Conservation (phyloP, 2,797 vertebrate species). For the Lepus oiostolus region DNA sequence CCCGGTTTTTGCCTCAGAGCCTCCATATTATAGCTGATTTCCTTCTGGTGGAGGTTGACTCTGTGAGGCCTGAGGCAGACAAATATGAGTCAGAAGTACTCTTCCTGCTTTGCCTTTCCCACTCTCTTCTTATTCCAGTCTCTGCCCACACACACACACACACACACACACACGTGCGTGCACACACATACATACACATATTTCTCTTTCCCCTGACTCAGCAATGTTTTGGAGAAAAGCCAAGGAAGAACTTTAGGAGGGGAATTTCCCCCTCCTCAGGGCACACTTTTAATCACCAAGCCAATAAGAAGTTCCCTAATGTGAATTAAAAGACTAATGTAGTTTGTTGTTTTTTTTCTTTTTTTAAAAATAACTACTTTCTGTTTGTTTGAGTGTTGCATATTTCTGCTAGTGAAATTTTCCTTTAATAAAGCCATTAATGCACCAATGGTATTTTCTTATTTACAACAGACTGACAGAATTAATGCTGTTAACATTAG, state of each 20-base stretch:
- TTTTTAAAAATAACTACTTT: slow-evolving; percentile 35
- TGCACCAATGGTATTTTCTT: slow-evolving; percentile 75
- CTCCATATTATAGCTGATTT: slow-evolving; percentile 46
- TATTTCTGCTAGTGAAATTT: slow-evolving; percentile 77
- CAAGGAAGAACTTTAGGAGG: slow-evolving; percentile 53
- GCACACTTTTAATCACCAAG: slow-evolving; percentile 61
- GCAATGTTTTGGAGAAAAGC: background rate
- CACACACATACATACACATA: background rate
- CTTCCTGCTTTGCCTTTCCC: slow-evolving; percentile 30
- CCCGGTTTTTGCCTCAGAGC: background rate
- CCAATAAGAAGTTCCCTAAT: slow-evolving; percentile 48
- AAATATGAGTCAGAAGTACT: slow-evolving; percentile 38
- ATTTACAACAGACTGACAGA: slow-evolving; percentile 84
- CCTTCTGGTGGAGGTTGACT: slow-evolving; percentile 7
- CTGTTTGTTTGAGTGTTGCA: slow-evolving; percentile 74
- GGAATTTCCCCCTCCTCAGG: background rate
- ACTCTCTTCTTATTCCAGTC: background rate
- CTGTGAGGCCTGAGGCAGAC: background rate
- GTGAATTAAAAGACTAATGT: slow-evolving; percentile 52
- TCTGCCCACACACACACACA: background rate
- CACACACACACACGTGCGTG: no score
- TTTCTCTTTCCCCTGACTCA: slow-evolving; percentile 30
- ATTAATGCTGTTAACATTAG: slow-evolving; percentile 81
- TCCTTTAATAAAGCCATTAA: slow-evolving; percentile 79
- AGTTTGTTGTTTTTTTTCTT: slow-evolving; percentile 63